phyloP scores from a whole-genome alignment of 2,888 invertebrate genomes.

The Ectropis crepuscularia region DNA sequence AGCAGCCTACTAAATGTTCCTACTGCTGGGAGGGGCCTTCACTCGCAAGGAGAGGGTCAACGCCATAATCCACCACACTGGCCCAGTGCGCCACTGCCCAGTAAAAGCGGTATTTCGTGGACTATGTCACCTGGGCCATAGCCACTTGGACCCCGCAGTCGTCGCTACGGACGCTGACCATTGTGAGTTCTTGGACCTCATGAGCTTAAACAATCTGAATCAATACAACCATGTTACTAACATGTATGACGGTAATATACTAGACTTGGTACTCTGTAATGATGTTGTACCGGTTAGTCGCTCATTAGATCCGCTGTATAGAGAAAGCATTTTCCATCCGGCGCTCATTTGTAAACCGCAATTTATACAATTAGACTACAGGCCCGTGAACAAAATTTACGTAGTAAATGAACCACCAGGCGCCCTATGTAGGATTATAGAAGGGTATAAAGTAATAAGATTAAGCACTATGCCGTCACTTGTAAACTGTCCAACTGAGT shows the following conservation, averaged over 20 bases:
- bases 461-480: no score
- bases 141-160: background rate
- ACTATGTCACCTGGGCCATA: background rate
- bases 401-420: no score
- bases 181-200: background rate
- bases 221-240: background rate
- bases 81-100: no score
- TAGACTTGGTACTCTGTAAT: constrained; percentile 1
- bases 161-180: background rate
- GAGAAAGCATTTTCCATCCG: background rate
- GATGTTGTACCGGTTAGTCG: background rate
- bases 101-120: constrained; percentile 4
- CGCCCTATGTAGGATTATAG: no score
- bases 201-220: constrained; percentile 2
- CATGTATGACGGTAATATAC: background rate
- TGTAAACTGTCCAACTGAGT: no score
- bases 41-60: no score
- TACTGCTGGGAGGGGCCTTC: no score
- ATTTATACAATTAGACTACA: no score
- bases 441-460: no score
- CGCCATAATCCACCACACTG: no score
- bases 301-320: background rate
- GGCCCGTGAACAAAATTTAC: no score
- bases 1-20: no score
- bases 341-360: constrained; percentile 1